Conservation (phyloP, 2,797 vertebrate species). For the Sebastes glaucus region DNA sequence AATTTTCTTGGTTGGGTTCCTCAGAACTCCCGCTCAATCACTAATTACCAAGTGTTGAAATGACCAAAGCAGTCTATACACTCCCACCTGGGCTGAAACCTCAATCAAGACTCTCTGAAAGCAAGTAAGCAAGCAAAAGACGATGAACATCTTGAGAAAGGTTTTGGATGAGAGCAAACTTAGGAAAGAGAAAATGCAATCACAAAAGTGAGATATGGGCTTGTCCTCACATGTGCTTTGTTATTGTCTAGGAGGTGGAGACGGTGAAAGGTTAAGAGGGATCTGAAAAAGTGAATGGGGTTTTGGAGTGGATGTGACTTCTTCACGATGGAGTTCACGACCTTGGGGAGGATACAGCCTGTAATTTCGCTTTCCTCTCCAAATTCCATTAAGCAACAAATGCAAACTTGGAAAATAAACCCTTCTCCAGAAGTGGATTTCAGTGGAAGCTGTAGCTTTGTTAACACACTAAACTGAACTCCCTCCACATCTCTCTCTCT, state of each 20-base stretch:
- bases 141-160: not conserved
- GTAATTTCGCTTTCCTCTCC: constrained; percentile 12
- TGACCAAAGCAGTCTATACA: not conserved
- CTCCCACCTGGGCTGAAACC: not conserved
- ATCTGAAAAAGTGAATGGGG: constrained; percentile 1
- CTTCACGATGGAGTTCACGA: constrained; percentile 23
- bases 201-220: not conserved
- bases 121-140: not conserved
- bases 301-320: constrained; percentile 7
- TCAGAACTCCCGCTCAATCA: not conserved
- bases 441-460: not conserved
- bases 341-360: constrained; percentile 2
- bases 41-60: constrained; percentile 3
- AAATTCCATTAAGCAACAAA: constrained; percentile 29
- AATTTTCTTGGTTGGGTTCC: not conserved
- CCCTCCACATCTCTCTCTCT: constrained; percentile 11
- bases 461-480: constrained; percentile 9
- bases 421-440: not conserved
- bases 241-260: not conserved
- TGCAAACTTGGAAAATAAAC: constrained; percentile 9
- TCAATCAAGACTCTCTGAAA: not conserved
- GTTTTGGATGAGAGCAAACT: not conserved
- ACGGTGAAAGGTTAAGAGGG: constrained; percentile 10
- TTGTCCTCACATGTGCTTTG: not conserved
- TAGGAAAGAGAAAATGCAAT: not conserved